Conservation (phyloP, 1,140 invertebrate species). For the Ruditapes philippinarum region DNA sequence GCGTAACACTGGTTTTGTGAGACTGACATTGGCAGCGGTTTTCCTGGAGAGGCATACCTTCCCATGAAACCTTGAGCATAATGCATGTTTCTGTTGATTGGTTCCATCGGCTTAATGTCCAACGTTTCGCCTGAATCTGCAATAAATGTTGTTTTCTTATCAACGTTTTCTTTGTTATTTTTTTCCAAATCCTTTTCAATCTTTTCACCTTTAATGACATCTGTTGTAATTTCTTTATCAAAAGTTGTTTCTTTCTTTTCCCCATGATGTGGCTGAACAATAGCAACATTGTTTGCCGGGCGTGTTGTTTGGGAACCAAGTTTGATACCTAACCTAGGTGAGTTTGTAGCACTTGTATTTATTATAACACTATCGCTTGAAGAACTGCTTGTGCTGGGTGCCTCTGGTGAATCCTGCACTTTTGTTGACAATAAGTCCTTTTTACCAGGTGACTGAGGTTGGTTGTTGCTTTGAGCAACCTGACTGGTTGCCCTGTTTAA, state of each 20-base stretch:
- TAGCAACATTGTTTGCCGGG: conserved; percentile 84
- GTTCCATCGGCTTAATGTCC: conserved; percentile 96
- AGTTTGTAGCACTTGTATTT: conserved; percentile 78
- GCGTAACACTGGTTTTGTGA: conserved; percentile 84
- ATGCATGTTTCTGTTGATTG: conserved; percentile 89
- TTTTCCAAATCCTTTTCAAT: conserved; percentile 65
- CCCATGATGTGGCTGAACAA: conserved; percentile 83
- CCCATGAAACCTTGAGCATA: conserved; percentile 81
- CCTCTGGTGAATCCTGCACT: conserved; percentile 48
- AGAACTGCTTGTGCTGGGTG: conserved; percentile 71
- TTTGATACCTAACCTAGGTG: conserved; percentile 83
- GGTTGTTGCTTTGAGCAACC: conserved; percentile 31
- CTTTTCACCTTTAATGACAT: conserved; percentile 76
- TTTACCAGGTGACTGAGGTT: conserved; percentile 39
- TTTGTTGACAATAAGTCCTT: conserved; percentile 23
- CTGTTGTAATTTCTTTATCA: conserved; percentile 84
- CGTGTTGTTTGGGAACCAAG: conserved; percentile 79
- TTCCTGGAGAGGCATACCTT: conserved; percentile 73
- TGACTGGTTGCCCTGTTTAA: conserved; percentile 28
- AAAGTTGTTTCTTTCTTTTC: conserved; percentile 87
- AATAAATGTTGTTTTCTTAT: conserved; percentile 84
- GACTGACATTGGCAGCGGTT: conserved; percentile 75
- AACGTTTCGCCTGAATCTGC: conserved; percentile 93
- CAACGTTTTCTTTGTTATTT: conserved; percentile 75
- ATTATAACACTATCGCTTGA: conserved; percentile 83